Evolutionary conservation across 2,797 vertebrate species (phyloP).

Genomic region (Myotis planiceps): DNA sequence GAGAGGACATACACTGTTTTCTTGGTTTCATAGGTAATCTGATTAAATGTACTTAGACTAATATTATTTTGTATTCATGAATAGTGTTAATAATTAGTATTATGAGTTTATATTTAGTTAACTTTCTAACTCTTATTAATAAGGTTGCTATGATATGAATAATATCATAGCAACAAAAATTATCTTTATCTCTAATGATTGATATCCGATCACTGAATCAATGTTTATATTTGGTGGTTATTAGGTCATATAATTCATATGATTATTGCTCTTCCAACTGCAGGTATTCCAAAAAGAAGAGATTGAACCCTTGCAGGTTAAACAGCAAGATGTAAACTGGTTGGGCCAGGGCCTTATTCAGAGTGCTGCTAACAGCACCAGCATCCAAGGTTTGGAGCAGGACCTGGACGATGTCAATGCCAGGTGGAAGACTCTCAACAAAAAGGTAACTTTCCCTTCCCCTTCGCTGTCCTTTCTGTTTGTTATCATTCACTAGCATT

Average conservation of each 20-base stretch:
- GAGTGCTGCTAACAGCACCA: constrained; percentile 93
- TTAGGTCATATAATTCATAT: constrained; percentile 8
- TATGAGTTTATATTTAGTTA: constrained; percentile 41
- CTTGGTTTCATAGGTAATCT: constrained; percentile 8
- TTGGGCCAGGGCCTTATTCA: constrained; percentile 96
- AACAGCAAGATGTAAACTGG: constrained; percentile 95
- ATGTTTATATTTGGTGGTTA: background rate
- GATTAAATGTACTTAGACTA: background rate
- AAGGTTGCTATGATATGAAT: background rate
- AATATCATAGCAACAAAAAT: background rate
- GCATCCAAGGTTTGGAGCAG: constrained; percentile 92
- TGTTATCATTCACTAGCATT: background rate
- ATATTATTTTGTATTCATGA: constrained; percentile 32
- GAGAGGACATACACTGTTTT: background rate
- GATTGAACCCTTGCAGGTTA: constrained; percentile 94
- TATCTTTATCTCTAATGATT: background rate
- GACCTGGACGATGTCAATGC: constrained; percentile 93
- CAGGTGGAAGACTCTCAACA: constrained; percentile 97
- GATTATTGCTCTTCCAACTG: constrained; percentile 64
- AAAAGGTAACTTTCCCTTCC: constrained; percentile 90
- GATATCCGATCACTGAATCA: background rate
- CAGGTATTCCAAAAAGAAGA: constrained; percentile 97
- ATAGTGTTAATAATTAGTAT: background rate
- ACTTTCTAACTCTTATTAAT: background rate
- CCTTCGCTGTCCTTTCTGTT: background rate